Evolutionary conservation across 2,113 vertebrate genomes (phyloP).

Genomic region (Ptychochromis oligacanthus): DNA sequence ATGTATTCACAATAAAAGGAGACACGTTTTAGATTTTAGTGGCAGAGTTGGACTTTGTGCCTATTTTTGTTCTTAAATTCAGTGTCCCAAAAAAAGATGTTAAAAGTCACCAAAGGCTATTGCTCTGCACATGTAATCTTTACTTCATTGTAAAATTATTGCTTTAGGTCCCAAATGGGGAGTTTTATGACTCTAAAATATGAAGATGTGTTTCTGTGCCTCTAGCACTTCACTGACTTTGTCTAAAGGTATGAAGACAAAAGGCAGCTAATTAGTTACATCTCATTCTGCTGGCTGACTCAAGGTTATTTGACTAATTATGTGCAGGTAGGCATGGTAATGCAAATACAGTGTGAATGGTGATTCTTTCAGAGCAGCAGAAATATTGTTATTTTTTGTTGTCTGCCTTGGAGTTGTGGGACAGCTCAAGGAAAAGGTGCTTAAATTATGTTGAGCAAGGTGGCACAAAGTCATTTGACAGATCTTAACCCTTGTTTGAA

Average conservation of each 20-base stretch:
- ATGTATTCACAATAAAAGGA: neutral
- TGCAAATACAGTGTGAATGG: slow-evolving; percentile 48
- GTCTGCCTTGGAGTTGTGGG: slow-evolving; percentile 12
- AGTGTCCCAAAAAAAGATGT: neutral
- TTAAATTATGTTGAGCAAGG: slow-evolving; percentile 20
- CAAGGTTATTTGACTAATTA: slow-evolving; percentile 76
- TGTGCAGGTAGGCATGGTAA: slow-evolving; percentile 61
- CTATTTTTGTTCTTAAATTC: neutral
- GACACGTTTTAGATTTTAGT: neutral
- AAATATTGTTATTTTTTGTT: slow-evolving; percentile 49
- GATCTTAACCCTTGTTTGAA: neutral
- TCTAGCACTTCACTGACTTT: neutral
- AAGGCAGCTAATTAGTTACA: slow-evolving; percentile 71
- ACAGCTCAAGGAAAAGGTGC: slow-evolving; percentile 14
- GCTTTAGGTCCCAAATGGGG: neutral
- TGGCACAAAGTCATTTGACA: slow-evolving; percentile 16
- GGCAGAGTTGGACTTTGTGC: neutral
- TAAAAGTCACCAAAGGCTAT: slow-evolving; percentile 4
- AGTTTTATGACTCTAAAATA: slow-evolving; percentile 29
- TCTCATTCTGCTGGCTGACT: slow-evolving; percentile 64
- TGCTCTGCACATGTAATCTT: neutral
- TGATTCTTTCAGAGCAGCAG: slow-evolving; percentile 13
- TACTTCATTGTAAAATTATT: slow-evolving; percentile 10
- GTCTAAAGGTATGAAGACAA: slow-evolving; percentile 41
- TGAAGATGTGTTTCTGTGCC: slow-evolving; percentile 11